Evolutionary conservation across 2,888 invertebrate species (phyloP).

Genomic region (Tiliacea aurago): DNA sequence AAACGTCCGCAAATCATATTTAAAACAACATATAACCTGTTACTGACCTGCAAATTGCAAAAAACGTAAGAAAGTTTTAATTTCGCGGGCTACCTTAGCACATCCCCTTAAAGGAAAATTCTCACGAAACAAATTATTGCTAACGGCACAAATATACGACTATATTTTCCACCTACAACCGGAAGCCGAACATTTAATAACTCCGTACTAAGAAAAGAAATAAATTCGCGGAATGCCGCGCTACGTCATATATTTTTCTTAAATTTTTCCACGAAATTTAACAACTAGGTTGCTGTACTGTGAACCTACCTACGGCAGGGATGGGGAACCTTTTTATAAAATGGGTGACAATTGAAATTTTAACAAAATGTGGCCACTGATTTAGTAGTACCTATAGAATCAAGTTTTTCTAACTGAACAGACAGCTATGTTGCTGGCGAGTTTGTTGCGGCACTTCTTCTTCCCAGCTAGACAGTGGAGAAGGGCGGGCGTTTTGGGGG

Average conservation of each 20-base stretch:
- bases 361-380: not conserved
- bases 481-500: no score
- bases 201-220: constrained; percentile 47
- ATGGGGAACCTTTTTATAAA: constrained; percentile 6
- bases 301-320: constrained; percentile 31
- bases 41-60: no score
- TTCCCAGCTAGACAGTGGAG: no score
- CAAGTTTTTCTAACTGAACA: not conserved
- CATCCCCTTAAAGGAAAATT: not conserved
- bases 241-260: constrained; percentile 61
- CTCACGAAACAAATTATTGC: constrained; percentile 44
- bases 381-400: no score
- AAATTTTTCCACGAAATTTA: constrained; percentile 63
- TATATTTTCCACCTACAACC: constrained; percentile 35
- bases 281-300: constrained; percentile 59
- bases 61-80: no score
- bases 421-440: no score
- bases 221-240: constrained; percentile 52
- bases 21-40: no score
- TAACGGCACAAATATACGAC: constrained; percentile 32
- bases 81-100: no score
- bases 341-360: not conserved
- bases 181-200: constrained; percentile 49
- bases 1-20: no score
- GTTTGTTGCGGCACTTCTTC: no score